Evolutionary conservation across 2,888 invertebrate species (phyloP).

Genomic region (Oasisia sp.): DNA sequence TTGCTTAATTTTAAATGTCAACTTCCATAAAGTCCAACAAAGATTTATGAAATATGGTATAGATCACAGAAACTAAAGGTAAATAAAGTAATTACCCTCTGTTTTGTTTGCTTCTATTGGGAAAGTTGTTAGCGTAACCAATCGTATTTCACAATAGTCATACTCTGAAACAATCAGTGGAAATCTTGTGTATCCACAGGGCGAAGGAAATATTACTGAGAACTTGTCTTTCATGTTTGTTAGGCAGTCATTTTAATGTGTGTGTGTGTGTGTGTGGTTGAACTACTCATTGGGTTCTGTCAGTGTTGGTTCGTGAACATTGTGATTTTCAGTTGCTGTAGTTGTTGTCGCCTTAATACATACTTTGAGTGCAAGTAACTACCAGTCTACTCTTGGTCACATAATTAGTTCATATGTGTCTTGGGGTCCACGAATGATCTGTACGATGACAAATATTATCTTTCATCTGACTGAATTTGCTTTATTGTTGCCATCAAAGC

Average conservation of each 20-base stretch:
- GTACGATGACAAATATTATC: not conserved
- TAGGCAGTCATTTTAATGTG: not conserved
- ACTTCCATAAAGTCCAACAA: not conserved
- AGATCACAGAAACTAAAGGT: not conserved
- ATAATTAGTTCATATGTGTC: not conserved
- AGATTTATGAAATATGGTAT: not conserved
- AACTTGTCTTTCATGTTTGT: not conserved
- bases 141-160: not conserved
- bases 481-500: conserved; percentile 1
- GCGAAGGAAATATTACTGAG: not conserved
- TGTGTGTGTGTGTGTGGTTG: not conserved
- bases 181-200: not conserved
- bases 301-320: not conserved
- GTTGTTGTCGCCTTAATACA: not conserved
- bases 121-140: not conserved
- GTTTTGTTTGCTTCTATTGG: not conserved
- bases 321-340: conserved; percentile 1
- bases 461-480: not conserved
- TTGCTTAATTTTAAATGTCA: not conserved
- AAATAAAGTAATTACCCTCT: not conserved
- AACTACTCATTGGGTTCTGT: not conserved
- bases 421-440: not conserved
- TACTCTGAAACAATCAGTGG: not conserved
- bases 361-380: not conserved
- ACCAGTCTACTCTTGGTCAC: not conserved